Base-by-base conservation (phyloP, 2,888 invertebrate species). In the Papilio protenor region DNA sequence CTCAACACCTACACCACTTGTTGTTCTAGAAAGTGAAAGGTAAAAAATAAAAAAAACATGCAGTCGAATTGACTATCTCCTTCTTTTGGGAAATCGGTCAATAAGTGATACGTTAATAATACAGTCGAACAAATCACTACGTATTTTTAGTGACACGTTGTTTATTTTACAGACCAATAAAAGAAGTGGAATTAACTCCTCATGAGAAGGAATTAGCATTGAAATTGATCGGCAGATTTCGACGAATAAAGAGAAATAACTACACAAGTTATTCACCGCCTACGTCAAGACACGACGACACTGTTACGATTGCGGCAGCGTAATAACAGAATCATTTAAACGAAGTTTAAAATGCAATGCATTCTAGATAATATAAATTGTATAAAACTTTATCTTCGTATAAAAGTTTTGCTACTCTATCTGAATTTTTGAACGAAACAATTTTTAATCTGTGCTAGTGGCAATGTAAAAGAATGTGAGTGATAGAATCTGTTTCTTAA, bases 21-120 rank as follows among this genome's bases (percentile, higher is more conserved):
- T 93, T n/a, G 72, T 92, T 40, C 83, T 93, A 70, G 92, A 93
- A 87, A 93, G 91, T 49, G 91, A 93, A 85, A 87, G 90, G 93
- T 92, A 70, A 57, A n/a, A n/a, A n/a, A n/a, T n/a, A n/a, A n/a
- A n/a, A n/a, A n/a, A n/a, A n/a, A n/a, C n/a, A n/a, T n/a, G n/a
- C n/a, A n/a, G n/a, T n/a, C n/a, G n/a, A n/a, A n/a, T n/a, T n/a
- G n/a, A n/a, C n/a, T n/a, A n/a, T n/a, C n/a, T n/a, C n/a, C n/a
- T n/a, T n/a, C n/a, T n/a, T n/a, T n/a, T n/a, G n/a, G n/a, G n/a
- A n/a, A n/a, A n/a, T n/a, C n/a, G n/a, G n/a, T n/a, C n/a, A n/a
- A 57, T 57, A 10, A 59, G 40, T 40, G 4, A 27, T 23, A 61
- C 23, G 12, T 14, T 40, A 8, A 8, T 52, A 12, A 14, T 52